These are phyloP conservation scores for Mungos mungo DNA, from an alignment of 2,113 vertebrate species.

Conservation along the genomic window DNA sequence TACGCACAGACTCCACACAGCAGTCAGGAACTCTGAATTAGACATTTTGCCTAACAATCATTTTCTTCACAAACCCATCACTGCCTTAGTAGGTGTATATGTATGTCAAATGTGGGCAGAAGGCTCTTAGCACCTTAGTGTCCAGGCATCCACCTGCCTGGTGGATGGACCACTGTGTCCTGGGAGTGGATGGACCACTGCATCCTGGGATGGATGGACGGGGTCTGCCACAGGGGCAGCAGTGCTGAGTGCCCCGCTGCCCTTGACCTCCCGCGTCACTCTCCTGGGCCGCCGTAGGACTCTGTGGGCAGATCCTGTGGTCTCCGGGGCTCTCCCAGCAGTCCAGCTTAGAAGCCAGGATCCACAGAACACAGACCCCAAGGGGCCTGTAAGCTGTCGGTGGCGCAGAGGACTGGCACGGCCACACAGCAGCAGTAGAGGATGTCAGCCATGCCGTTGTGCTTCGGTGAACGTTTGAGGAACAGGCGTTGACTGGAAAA, in stretches of 20 bases:
- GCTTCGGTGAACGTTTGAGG: not conserved
- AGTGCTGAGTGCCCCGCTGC: not conserved
- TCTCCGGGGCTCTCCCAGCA: not conserved
- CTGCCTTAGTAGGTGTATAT: not conserved
- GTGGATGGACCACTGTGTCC: not conserved
- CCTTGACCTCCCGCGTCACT: not conserved
- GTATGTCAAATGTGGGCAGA: no score
- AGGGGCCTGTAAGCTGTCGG: not conserved
- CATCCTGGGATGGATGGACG: no score
- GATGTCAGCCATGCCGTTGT: not conserved
- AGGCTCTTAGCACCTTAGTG: not conserved
- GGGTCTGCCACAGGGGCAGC: not conserved
- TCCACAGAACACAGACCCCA: not conserved
- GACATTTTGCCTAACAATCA: not conserved
- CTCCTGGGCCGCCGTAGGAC: not conserved
- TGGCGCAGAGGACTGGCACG: not conserved
- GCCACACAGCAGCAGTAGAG: rapidly evolving
- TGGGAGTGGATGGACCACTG: not conserved
- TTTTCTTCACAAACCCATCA: not conserved
- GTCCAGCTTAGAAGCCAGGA: not conserved
- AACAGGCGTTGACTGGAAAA: not conserved
- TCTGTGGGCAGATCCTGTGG: not conserved
- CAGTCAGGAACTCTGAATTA: not conserved
- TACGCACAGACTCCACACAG: not conserved
- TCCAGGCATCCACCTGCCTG: no score